Percentiles rank a stretch among this genome's conserved stretches.
These are phyloP conservation scores for Turdus rufiventris DNA, from an alignment of 2,113 vertebrate species.

Conservation along the genomic window DNA sequence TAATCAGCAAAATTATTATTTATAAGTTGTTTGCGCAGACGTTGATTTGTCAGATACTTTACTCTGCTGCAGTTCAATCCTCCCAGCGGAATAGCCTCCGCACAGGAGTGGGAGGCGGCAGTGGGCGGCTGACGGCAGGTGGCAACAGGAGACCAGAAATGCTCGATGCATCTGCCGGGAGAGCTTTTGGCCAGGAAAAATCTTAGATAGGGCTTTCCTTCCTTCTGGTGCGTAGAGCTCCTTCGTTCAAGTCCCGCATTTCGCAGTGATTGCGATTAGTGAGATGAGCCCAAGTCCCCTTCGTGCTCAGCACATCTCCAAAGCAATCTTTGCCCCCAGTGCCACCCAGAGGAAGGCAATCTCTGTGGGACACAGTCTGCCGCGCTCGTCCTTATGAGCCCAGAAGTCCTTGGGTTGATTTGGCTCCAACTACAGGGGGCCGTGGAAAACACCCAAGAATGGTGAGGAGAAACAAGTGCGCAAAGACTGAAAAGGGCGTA, in stretches of 20 bases:
- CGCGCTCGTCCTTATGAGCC: rapidly evolving
- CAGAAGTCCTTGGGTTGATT: rapidly evolving
- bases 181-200: neutral
- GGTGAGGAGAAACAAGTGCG: rapidly evolving
- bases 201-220: rapidly evolving
- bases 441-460: rapidly evolving
- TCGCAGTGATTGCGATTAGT: rapidly evolving
- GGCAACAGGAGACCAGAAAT: neutral
- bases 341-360: neutral
- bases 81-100: rapidly evolving
- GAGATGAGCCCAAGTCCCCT: rapidly evolving
- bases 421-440: rapidly evolving
- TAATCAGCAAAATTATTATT: neutral
- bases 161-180: rapidly evolving
- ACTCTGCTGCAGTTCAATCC: rapidly evolving
- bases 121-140: neutral
- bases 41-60: rapidly evolving
- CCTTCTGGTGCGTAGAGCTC: neutral
- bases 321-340: neutral
- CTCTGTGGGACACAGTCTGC: rapidly evolving
- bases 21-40: neutral
- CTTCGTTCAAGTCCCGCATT: rapidly evolving
- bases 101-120: rapidly evolving
- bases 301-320: rapidly evolving
- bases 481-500: rapidly evolving